phyloP scores from a whole-genome alignment of 2,113 vertebrate genomes.

The Psilopsiagon aurifrons region DNA sequence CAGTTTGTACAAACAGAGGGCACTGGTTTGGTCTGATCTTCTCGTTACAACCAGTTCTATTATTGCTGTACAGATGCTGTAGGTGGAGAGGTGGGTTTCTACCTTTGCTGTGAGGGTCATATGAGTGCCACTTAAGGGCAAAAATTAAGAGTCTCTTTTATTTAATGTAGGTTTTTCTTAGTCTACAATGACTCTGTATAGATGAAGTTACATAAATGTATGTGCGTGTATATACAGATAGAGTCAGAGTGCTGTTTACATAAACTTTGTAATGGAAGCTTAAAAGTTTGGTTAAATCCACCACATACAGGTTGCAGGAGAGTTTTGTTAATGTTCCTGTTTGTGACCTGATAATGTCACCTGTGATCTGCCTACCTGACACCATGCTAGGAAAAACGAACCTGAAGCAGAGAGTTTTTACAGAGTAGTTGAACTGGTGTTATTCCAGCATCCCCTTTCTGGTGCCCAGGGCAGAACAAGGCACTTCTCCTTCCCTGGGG shows the following conservation, averaged over 20 bases:
- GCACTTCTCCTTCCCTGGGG: neutral
- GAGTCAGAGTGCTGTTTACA: neutral
- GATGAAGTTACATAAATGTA: neutral
- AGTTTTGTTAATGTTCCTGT: neutral
- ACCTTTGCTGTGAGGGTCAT: neutral
- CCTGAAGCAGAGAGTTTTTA: neutral
- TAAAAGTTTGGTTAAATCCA: neutral
- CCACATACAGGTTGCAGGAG: accelerated
- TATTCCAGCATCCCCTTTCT: neutral
- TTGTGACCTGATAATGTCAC: neutral
- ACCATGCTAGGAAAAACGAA: neutral
- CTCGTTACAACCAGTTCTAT: neutral
- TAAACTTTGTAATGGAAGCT: neutral
- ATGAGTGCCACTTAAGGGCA: neutral
- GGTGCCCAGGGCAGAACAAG: neutral
- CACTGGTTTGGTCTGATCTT: neutral
- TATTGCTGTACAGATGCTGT: neutral
- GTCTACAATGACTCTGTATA: neutral
- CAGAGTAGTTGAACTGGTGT: neutral
- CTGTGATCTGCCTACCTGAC: neutral
- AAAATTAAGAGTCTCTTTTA: neutral
- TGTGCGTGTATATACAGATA: accelerated
- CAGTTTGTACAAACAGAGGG: neutral
- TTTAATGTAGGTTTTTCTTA: neutral
- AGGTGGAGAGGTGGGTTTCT: neutral